Conservation (phyloP, 2,888 invertebrate genomes). For the Teleogryllus oceanicus region DNA sequence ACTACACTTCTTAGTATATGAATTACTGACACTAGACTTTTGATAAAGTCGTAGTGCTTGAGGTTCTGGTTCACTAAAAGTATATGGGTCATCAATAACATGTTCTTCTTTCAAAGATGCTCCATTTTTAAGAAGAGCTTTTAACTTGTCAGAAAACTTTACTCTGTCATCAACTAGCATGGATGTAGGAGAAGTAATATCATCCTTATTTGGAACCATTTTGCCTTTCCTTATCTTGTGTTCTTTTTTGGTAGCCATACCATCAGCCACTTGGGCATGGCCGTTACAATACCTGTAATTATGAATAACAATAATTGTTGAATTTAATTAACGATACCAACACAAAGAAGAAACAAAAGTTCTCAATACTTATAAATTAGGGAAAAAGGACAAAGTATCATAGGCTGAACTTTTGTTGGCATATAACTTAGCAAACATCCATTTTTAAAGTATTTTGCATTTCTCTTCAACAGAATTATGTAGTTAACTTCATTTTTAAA, state of each 20-base stretch:
- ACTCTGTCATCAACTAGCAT: constrained; percentile 42
- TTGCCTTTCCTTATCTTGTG: constrained; percentile 33
- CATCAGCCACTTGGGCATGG: constrained; percentile 33
- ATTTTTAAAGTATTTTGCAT: neutral
- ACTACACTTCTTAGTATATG: constrained; percentile 30
- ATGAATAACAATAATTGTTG: neutral
- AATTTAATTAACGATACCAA: neutral
- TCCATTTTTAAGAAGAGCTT: constrained; percentile 47
- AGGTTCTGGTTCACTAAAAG: constrained; percentile 50
- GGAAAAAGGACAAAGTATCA: neutral
- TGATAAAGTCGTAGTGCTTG: constrained; percentile 34
- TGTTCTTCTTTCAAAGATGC: constrained; percentile 35
- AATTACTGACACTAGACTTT: constrained; percentile 31
- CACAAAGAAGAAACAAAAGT: neutral
- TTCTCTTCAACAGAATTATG: no score
- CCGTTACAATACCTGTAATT: constrained; percentile 35
- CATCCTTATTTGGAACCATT: constrained; percentile 34
- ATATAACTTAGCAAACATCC: neutral
- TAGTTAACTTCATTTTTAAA: no score
- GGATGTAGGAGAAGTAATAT: constrained; percentile 29
- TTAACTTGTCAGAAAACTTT: constrained; percentile 50
- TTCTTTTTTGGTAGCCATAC: constrained; percentile 35
- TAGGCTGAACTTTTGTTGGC: neutral
- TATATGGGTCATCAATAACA: constrained; percentile 50
- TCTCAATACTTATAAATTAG: neutral